phyloP scores from a whole-genome alignment of 2,113 vertebrate species.

The Bos indicus region DNA sequence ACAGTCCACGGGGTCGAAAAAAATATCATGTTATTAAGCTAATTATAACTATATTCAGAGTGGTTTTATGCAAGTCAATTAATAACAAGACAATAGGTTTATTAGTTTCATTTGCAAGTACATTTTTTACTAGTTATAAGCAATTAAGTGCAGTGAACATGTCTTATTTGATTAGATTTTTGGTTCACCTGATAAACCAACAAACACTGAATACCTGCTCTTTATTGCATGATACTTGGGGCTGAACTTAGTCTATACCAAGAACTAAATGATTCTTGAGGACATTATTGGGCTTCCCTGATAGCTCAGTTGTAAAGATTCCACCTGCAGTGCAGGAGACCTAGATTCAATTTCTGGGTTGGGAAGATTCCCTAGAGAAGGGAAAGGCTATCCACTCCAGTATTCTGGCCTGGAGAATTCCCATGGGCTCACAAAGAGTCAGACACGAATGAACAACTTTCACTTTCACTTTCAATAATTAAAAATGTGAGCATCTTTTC shows the following conservation, averaged over 20 bases:
- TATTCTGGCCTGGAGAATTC: not conserved
- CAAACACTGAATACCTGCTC: not conserved
- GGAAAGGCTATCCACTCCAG: not conserved
- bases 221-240: not conserved
- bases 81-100: not conserved
- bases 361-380: not conserved
- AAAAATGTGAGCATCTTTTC: not conserved
- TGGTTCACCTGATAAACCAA: conserved; percentile 35
- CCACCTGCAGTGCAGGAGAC: not conserved
- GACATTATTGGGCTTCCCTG: not conserved
- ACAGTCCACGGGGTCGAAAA: not conserved
- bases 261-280: not conserved
- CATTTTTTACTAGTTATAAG: conserved; percentile 17
- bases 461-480: not conserved
- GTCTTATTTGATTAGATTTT: not conserved
- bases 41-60: conserved; percentile 15
- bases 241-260: not conserved
- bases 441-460: not conserved
- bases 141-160: not conserved
- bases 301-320: not conserved
- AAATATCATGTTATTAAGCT: conserved; percentile 11
- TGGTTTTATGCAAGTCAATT: conserved; percentile 34
- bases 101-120: not conserved
- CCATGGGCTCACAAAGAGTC: not conserved
- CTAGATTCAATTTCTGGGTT: not conserved